Evolutionary conservation across 2,797 vertebrate genomes (phyloP), one percentile per base, ranked within the genome.

Genomic region (Characodon lateralis): DNA sequence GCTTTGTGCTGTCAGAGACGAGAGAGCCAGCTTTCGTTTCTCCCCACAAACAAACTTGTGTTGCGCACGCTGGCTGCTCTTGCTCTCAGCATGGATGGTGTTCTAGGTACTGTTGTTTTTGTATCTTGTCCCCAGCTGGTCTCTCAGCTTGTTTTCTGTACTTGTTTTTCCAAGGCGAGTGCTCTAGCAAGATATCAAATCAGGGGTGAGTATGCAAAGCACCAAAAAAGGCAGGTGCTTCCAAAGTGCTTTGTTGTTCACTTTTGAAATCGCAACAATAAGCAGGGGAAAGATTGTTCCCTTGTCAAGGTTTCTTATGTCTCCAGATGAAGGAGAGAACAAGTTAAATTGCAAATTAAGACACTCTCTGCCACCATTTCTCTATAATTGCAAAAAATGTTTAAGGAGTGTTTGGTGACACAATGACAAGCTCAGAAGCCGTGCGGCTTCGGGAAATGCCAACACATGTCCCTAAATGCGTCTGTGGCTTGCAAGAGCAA

Each of bases 351-450:
- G 65, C 76, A 81, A 87, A 84, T n/a, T 76, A 70, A 20, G 56
- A 73, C 9, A 51, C 55, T 56, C 56, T 50, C 66, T 51, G 0
- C 74, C 13, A 13, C 16, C 14, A 7, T 78, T 73, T 26, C 35
- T 43, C 74, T 53, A 41, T 63, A 76, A 70, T 70, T 74, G 51
- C 68, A 72, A 50, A 48, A 77, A 58, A 68, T 66, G 50, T 85
- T 56, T 77, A 58, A 78, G 73, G 53, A 88, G 75, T 80, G 81
- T 22, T 82, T 73, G 81, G 80, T 85, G 86, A 83, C 85, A 83
- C 85, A 85, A 0, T 88, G 92, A 93, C 94, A 94, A 93, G 94
- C 88, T 88, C 87, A 91, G 93, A 95, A 93, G 85, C 87, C 87
- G 88, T 10, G 69, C 87, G 87, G 85, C 88, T 89, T 91, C 87